These are phyloP conservation scores for Palaemon carinicauda DNA, from an alignment of 1,140 invertebrate genomes.

Conservation along the genomic window DNA sequence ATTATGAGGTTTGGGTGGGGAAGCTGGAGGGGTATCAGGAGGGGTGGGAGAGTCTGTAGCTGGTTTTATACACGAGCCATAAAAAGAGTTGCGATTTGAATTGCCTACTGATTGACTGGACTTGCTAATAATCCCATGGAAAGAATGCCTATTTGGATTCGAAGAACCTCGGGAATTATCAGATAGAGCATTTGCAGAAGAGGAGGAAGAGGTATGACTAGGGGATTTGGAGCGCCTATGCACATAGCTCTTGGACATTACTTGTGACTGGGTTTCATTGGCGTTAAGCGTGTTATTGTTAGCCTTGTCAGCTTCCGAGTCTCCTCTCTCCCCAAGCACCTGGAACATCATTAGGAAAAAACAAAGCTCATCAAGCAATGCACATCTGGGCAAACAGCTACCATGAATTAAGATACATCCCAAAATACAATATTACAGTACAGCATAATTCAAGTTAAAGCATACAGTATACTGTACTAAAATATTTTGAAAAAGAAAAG, in stretches of 20 bases:
- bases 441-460: too few species aligned
- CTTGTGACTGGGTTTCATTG: constrained; percentile 47
- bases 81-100: constrained; percentile 29
- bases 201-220: background rate
- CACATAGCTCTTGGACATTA: constrained; percentile 41
- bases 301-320: constrained; percentile 49
- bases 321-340: constrained; percentile 45
- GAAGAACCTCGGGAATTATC: constrained; percentile 1
- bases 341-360: constrained; percentile 43
- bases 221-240: constrained; percentile 35
- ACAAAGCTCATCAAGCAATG: constrained; percentile 14
- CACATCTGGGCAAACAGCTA: background rate
- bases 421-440: too few species aligned
- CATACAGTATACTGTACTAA: too few species aligned
- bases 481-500: too few species aligned
- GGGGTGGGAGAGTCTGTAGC: constrained; percentile 28
- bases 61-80: constrained; percentile 26
- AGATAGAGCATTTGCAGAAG: background rate
- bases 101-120: background rate
- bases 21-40: background rate
- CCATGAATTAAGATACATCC: too few species aligned
- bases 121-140: constrained; percentile 34
- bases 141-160: constrained; percentile 45
- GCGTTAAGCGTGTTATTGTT: constrained; percentile 52
- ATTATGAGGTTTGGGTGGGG: background rate